These are phyloP conservation scores for Drosophila rubida DNA, from an alignment of 2,888 invertebrate genomes.

Conservation along the genomic window DNA sequence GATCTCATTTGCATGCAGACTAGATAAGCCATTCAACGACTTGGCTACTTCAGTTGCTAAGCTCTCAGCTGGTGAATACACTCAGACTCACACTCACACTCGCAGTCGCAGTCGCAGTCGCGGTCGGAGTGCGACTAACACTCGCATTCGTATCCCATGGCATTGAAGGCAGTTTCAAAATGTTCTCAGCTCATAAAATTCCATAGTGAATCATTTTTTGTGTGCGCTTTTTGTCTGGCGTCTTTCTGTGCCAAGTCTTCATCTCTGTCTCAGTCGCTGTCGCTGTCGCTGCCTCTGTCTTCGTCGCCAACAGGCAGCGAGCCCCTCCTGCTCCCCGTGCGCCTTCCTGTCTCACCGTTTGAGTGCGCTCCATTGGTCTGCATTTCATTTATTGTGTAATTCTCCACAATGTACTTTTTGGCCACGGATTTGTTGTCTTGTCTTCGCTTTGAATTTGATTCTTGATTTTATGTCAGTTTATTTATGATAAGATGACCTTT, in stretches of 20 bases:
- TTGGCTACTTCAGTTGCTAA: constrained; percentile 61
- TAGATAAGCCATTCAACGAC: constrained; percentile 44
- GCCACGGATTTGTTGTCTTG: constrained; percentile 75
- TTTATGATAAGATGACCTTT: constrained; percentile 81
- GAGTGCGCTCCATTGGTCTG: constrained; percentile 69
- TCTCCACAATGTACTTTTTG: constrained; percentile 72
- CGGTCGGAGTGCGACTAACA: constrained; percentile 9
- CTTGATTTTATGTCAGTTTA: constrained; percentile 82
- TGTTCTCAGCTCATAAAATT: constrained; percentile 82
- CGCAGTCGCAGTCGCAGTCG: neutral
- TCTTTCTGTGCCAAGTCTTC: constrained; percentile 37
- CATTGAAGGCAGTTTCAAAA: constrained; percentile 62
- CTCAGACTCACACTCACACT: constrained; percentile 24
- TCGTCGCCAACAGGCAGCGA: neutral
- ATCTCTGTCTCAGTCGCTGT: neutral
- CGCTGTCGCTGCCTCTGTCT: neutral
- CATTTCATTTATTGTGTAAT: constrained; percentile 81
- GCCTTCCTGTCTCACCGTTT: constrained; percentile 16
- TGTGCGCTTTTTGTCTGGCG: constrained; percentile 57
- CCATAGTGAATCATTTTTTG: constrained; percentile 75
- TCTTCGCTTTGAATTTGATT: constrained; percentile 78
- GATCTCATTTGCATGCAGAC: constrained; percentile 71
- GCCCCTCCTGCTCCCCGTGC: neutral
- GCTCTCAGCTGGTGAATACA: constrained; percentile 42
- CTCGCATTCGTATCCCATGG: constrained; percentile 54